phyloP scores from a whole-genome alignment of 1,140 invertebrate species.

The Temnothorax nylanderi region DNA sequence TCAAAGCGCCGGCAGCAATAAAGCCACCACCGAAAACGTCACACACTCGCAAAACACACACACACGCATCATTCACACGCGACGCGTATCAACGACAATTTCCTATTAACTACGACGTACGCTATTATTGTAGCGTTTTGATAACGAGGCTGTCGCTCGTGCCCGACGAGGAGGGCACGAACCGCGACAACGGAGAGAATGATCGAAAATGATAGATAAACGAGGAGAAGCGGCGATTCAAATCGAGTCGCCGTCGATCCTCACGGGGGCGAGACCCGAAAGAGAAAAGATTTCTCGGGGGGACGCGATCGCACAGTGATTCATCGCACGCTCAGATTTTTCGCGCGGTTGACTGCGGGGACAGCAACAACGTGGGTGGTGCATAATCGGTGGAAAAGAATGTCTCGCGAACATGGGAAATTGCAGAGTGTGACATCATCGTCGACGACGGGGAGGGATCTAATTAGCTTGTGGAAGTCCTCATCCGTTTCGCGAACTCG shows the following conservation, averaged over 20 bases:
- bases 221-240: neutral
- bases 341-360: neutral
- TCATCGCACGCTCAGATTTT: neutral
- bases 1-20: conserved; percentile 36
- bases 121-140: conserved; percentile 17
- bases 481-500: neutral
- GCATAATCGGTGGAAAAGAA: neutral
- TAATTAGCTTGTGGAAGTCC: conserved; percentile 4
- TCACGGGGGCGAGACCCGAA: no score
- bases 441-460: neutral
- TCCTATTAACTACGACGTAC: conserved; percentile 38
- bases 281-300: neutral
- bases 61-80: conserved; percentile 11
- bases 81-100: conserved; percentile 35
- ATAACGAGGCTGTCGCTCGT: conserved; percentile 34
- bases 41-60: conserved; percentile 22
- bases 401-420: neutral
- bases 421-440: neutral
- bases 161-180: neutral
- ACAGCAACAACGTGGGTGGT: neutral
- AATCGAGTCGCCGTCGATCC: neutral
- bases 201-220: conserved; percentile 5
- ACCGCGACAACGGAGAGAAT: neutral
- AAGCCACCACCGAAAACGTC: conserved; percentile 3
- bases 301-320: no score